Conservation (phyloP, 2,888 invertebrate species). For the Lasioglossum oenotherae region DNA sequence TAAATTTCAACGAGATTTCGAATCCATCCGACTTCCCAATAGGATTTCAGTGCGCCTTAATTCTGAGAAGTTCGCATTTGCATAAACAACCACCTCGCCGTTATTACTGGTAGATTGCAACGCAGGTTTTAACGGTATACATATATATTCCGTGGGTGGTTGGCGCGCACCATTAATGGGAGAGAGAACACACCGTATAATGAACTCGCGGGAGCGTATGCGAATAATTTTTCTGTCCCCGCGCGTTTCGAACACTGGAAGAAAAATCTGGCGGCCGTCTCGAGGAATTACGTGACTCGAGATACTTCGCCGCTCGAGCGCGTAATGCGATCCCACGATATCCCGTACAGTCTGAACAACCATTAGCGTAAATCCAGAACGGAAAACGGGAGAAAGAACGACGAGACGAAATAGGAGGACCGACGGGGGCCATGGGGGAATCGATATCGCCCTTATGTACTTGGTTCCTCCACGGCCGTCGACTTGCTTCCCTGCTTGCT, state of each 20-base stretch:
- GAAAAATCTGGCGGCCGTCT: conserved; percentile 36
- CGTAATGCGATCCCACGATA: conserved; percentile 58
- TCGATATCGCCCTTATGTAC: conserved; percentile 68
- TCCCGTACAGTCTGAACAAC: conserved; percentile 51
- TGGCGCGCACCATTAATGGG: background rate
- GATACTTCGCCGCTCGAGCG: conserved; percentile 41
- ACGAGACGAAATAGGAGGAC: conserved; percentile 39
- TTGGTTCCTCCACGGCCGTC: conserved; percentile 33
- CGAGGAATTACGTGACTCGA: conserved; percentile 49
- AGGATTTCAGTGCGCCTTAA: background rate
- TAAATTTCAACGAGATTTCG: background rate
- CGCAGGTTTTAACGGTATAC: background rate
- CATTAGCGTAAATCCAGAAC: conserved; percentile 74
- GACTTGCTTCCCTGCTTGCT: background rate
- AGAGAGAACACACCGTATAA: background rate
- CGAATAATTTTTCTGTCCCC: background rate
- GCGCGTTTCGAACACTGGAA: background rate
- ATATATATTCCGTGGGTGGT: background rate
- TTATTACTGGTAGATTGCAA: background rate
- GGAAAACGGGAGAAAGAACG: conserved; percentile 32
- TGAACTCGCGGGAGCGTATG: background rate
- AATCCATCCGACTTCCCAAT: background rate
- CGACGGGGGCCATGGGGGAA: conserved; percentile 38
- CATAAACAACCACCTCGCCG: background rate
- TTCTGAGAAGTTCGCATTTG: background rate